phyloP scores from a whole-genome alignment of 2,797 vertebrate genomes.

The Ptychadena robeensis region DNA sequence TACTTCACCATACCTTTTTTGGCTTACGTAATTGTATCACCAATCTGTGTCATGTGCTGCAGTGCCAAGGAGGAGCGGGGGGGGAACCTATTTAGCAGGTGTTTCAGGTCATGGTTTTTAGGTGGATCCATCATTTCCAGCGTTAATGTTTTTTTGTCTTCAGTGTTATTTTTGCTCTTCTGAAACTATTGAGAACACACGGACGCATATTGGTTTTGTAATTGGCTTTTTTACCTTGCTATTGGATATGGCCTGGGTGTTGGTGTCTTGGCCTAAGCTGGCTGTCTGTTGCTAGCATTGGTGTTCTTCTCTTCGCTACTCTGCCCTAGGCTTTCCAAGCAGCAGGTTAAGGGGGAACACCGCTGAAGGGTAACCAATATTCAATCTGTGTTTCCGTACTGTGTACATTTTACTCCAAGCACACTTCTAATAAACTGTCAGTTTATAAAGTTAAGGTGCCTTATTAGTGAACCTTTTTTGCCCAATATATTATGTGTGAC shows the following conservation, averaged over 20 bases:
- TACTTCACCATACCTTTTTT: no score
- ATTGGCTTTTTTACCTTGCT: constrained; percentile 71
- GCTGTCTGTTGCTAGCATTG: constrained; percentile 70
- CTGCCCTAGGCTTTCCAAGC: no score
- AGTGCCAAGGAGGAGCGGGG: constrained; percentile 1
- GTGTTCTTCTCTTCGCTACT: no score
- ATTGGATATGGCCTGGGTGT: constrained; percentile 75
- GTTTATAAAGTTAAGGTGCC: no score
- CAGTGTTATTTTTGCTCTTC: constrained; percentile 6
- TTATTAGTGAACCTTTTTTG: no score
- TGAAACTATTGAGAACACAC: constrained; percentile 60
- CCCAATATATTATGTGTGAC: no score
- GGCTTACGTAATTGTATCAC: neutral
- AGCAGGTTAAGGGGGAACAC: no score
- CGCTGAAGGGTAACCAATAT: no score
- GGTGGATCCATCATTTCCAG: constrained; percentile 48
- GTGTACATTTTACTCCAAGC: no score
- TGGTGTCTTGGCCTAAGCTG: constrained; percentile 78
- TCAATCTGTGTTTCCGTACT: no score
- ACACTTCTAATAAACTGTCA: no score
- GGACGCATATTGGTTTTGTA: constrained; percentile 69
- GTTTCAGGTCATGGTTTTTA: constrained; percentile 30
- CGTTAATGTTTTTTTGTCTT: constrained; percentile 61
- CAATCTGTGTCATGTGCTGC: constrained; percentile 25
- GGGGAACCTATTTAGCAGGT: constrained; percentile 34